Base-by-base conservation (phyloP, 1,140 invertebrate genomes). In the Eufriesea mexicana region DNA sequence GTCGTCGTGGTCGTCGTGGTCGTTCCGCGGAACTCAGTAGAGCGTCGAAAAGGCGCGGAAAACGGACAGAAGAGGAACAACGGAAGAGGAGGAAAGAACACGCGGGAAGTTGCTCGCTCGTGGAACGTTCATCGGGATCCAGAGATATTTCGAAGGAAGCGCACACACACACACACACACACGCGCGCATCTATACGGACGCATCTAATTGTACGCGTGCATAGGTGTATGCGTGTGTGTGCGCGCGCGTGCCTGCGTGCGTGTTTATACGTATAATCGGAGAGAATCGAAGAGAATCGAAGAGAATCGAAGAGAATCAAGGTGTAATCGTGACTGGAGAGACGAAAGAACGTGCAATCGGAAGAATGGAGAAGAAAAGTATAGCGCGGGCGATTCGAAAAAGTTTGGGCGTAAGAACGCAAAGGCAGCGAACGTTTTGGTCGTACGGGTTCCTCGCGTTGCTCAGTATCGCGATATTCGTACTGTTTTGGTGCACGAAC, bases 401-500 rank as follows among this genome's bases (percentile, higher is more conserved):
- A 4, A 20, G 20, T 0, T 73, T 51, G 20, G 23, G 45, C 7
- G 57, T 35, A 2, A 20, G 14, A 8, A 12, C 75, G 72, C 67
- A 47, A 0, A 74, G n/a, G 7, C 62, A 23, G 1, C 77, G 76
- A 20, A n/a, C 47, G 0, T n/a, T 59, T 5, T 84, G 83, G 86
- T 5, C 78, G 6, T 88, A 80, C 54, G 79, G 73, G 16, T 54
- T 66, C 1, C 14, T 47, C 8, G 89, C 90, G 2, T 2, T 90
- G 0, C 59, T 83, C 2, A 92, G 91, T 23, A 14, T 92, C 0
- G 28, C 79, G 0, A 68, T 90, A 10, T 89, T 93, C 54, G 62
- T 89, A 0, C 51, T 92, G 7, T 92, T 93, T 76, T 93, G 92
- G 89, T 92, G 85, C 66, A 94, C 93, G 0, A 90, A 89, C 64